phyloP scores from a whole-genome alignment of 2,797 vertebrate genomes.

The Choloepus didactylus region DNA sequence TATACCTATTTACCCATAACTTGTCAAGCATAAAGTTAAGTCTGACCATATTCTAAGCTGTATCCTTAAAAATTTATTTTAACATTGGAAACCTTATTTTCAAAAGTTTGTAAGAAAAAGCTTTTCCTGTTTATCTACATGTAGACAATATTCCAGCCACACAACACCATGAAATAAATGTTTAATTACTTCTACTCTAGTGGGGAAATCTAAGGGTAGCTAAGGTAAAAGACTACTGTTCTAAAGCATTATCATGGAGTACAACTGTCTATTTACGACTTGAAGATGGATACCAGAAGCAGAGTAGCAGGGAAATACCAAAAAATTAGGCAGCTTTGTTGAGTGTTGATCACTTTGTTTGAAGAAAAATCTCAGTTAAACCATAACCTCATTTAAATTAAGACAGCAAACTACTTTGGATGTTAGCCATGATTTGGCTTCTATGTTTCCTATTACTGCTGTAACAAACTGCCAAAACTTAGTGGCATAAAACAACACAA shows the following conservation, averaged over 20 bases:
- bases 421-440: not conserved
- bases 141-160: not conserved
- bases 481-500: not conserved
- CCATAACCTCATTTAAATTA: slow-evolving; percentile 6
- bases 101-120: not conserved
- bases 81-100: slow-evolving; percentile 47
- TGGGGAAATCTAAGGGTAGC: not conserved
- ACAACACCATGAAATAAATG: not conserved
- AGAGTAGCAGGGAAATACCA: not conserved
- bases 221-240: not conserved
- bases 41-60: not conserved
- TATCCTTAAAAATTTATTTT: slow-evolving; percentile 1
- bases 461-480: not conserved
- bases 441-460: not conserved
- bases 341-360: not conserved
- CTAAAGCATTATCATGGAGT: not conserved
- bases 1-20: not conserved
- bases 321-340: slow-evolving; percentile 3
- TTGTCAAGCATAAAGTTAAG: not conserved
- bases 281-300: not conserved
- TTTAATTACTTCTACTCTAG: not conserved
- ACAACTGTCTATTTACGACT: not conserved
- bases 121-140: not conserved
- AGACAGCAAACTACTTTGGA: not conserved
- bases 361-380: not conserved